Evolutionary conservation across 2,113 vertebrate genomes (phyloP).

Genomic region (Narcine bancroftii): DNA sequence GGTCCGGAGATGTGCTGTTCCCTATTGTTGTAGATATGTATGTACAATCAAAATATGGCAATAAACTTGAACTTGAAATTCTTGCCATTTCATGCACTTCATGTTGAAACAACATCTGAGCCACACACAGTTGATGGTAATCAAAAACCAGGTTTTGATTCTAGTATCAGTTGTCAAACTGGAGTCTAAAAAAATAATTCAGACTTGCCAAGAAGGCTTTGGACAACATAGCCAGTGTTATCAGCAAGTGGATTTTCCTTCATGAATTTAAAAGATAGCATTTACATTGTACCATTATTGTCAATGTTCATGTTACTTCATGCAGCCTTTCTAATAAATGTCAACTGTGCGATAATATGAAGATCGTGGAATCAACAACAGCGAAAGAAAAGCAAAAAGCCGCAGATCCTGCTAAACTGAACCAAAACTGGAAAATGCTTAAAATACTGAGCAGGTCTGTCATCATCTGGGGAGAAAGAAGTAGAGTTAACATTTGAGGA

Average conservation of each 20-base stretch:
- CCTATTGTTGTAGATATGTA: too few species aligned
- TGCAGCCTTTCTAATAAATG: neutral
- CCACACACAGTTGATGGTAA: neutral
- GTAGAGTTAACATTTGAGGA: too few species aligned
- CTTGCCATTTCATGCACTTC: neutral
- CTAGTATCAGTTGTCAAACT: neutral
- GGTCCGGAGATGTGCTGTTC: too few species aligned
- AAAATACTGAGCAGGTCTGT: too few species aligned
- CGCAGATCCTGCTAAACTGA: too few species aligned
- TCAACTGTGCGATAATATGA: neutral
- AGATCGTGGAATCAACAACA: neutral
- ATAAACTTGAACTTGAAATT: too few species aligned
- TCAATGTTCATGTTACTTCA: neutral
- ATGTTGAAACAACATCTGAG: neutral
- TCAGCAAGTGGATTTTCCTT: neutral
- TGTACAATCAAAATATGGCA: too few species aligned
- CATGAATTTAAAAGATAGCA: neutral
- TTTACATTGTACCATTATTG: neutral
- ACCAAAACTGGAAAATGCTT: too few species aligned
- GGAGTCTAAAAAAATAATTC: neutral
- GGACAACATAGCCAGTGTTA: neutral
- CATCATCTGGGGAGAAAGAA: too few species aligned
- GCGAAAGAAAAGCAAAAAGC: neutral
- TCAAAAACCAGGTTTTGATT: neutral
- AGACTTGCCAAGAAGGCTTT: neutral